Evolutionary conservation across 2,888 invertebrate species (phyloP), one percentile per base, ranked within the genome.

Genomic region (Scaeva pyrastri): DNA sequence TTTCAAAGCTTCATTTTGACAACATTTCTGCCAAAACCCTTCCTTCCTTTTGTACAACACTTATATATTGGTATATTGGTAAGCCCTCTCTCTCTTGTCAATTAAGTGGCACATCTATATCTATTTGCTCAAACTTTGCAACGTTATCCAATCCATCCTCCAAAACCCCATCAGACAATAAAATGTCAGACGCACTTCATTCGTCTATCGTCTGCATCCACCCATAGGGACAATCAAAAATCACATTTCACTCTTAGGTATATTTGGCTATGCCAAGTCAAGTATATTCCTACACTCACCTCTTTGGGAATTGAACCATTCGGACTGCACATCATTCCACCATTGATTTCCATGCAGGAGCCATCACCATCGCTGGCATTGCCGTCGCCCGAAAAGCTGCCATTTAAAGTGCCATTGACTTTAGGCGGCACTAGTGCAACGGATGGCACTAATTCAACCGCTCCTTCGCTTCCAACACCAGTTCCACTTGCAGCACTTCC

Each of bases 311-410:
- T 88, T 75, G 89, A 89, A 84, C 88, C 89, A 81, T 89, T 88
- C 84, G 91, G 91, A 87, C 90, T 89, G 56, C 91, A 91, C 87
- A 91, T 89, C 86, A 91, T 89, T 77, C 89, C 91, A n/a, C 82
- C 83, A 88, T 91, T 91, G 88, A 91, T 90, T 83, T 91, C 92
- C 89, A 90, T 89, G 88, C 90, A 91, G 31, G 89, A 31, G 31
- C 31, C 88, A 73, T 91, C 91, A 48, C 88, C 89, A 86, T 91
- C 91, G 88, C 90, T 91, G 88, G 83, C 88, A 80, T 89, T 88
- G 41, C 89, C 89, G 75, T 89, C 90, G 71, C 85, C 88, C 21
- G 81, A 87, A 68, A 85, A 81, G 68, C 88, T 79, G 52, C 68
- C 84, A 68, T 85, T 88, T 55, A 83, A 45, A 31, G 78, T 76